Evolutionary conservation across 2,888 invertebrate species (phyloP), one percentile per base, ranked within the genome.

Genomic region (Eurytoma adleriae): DNA sequence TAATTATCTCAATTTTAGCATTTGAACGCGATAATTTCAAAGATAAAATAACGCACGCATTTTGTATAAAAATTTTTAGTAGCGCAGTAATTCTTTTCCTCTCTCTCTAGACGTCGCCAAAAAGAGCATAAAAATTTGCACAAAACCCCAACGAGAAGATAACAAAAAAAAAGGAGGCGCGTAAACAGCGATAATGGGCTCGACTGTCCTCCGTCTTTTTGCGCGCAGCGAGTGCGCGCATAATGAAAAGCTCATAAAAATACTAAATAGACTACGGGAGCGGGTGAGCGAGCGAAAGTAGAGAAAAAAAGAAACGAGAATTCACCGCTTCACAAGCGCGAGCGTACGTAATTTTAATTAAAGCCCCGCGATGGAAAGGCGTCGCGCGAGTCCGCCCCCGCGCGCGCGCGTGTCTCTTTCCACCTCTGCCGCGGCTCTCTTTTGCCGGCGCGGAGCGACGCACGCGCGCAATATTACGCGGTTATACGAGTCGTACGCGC

Each of bases 311-410:
- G 13, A 16, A 27, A 27, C 20, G 13, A 61, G 59, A 62, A 27
- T 18, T 4, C 40, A 57, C n/a, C 77, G 83, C 86, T 84, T 82
- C 86, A 86, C 86, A 87, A 84, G 85, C 85, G 86, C 87, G 87
- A 88, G 88, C 85, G 86, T 87, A 88, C 87, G 88, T 90, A 89
- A 90, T 89, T 90, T 90, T 90, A 90, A 90, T 90, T 89, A 90
- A 90, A 90, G 86, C 87, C 84, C 84, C 85, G 86, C 84, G 87
- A 87, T 84, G 86, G 85, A 88, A 84, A 78, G 64, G 70, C 70
- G 48, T 75, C 75, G 67, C 30, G 52, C 48, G n/a, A n/a, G 27
- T 71, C 78, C 62, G 81, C 77, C 83, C 79, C 75, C 74, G 66
- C 57, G 24, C 56, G 59, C 64, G 30, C 69, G 61, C 70, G 78